These are phyloP conservation scores for Celastrina argiolus DNA, from an alignment of 2,888 invertebrate genomes.

Conservation along the genomic window DNA sequence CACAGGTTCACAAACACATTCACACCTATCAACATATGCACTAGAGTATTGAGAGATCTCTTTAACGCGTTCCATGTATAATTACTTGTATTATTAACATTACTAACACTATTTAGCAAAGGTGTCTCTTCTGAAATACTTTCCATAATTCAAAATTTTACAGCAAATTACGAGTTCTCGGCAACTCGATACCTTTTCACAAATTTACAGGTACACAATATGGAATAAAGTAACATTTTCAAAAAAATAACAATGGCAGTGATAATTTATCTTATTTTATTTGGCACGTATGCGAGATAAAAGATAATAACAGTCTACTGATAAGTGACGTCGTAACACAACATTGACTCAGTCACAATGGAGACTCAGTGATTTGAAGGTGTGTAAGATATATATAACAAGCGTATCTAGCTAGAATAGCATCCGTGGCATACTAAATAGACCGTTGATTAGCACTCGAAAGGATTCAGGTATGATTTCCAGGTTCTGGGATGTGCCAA, in stretches of 20 bases:
- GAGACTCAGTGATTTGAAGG: no score
- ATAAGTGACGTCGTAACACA: neutral
- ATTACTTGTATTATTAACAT: constrained; percentile 25
- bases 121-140: neutral
- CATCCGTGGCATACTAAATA: no score
- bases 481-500: no score
- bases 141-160: neutral
- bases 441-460: no score
- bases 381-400: neutral
- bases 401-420: no score
- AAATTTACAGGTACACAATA: neutral
- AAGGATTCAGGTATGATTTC: no score
- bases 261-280: constrained; percentile 41
- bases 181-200: neutral
- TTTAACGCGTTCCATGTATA: constrained; percentile 31
- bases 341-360: neutral
- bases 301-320: constrained; percentile 28
- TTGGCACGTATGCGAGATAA: constrained; percentile 44
- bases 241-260: constrained; percentile 7
- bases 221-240: neutral
- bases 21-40: constrained; percentile 36
- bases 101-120: constrained; percentile 16
- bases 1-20: constrained; percentile 40
- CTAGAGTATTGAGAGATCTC: constrained; percentile 34
- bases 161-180: neutral